A percentile compares a stretch with the other conserved stretches of the same genome.
phyloP scores from a whole-genome alignment of 1,140 invertebrate species.

The Propsilocerus akamusi region DNA sequence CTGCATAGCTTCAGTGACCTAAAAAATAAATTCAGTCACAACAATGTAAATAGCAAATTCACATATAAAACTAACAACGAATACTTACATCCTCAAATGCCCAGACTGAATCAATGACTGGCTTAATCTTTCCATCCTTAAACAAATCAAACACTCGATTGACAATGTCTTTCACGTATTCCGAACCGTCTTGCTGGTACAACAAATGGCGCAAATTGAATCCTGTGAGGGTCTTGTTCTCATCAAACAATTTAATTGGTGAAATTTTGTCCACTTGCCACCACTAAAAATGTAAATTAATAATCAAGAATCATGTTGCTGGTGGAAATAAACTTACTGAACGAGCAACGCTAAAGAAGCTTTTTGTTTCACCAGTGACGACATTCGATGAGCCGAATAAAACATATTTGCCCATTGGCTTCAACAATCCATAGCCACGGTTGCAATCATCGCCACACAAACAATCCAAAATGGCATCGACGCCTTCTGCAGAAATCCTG shows the following conservation, averaged over 20 bases:
- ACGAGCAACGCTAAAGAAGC: constrained; percentile 70
- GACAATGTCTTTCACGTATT: constrained; percentile 46
- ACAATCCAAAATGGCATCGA: constrained; percentile 76
- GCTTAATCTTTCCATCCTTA: constrained; percentile 57
- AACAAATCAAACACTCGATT: constrained; percentile 56
- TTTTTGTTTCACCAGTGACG: constrained; percentile 73
- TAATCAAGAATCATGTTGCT: constrained; percentile 4
- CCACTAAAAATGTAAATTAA: constrained; percentile 37
- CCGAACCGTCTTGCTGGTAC: constrained; percentile 56
- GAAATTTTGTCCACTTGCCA: constrained; percentile 83
- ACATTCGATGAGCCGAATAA: constrained; percentile 73
- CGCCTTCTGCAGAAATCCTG: constrained; percentile 55
- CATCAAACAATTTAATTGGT: constrained; percentile 71
- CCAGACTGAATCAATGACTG: constrained; percentile 67
- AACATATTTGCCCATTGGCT: constrained; percentile 78
- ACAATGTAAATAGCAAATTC: constrained; percentile 3
- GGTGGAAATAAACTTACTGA: constrained; percentile 41
- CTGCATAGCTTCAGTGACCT: constrained; percentile 77
- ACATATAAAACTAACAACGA: constrained; percentile 9
- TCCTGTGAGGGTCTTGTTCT: constrained; percentile 67
- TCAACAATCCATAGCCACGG: constrained; percentile 62
- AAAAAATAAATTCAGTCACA: constrained; percentile 5
- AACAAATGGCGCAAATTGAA: constrained; percentile 70
- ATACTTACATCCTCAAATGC: constrained; percentile 70
- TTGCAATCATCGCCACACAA: constrained; percentile 77